A percentile compares a stretch with the other conserved stretches of the same genome.
phyloP scores from a whole-genome alignment of 1,140 invertebrate genomes.

The Scylla paramamosain region DNA sequence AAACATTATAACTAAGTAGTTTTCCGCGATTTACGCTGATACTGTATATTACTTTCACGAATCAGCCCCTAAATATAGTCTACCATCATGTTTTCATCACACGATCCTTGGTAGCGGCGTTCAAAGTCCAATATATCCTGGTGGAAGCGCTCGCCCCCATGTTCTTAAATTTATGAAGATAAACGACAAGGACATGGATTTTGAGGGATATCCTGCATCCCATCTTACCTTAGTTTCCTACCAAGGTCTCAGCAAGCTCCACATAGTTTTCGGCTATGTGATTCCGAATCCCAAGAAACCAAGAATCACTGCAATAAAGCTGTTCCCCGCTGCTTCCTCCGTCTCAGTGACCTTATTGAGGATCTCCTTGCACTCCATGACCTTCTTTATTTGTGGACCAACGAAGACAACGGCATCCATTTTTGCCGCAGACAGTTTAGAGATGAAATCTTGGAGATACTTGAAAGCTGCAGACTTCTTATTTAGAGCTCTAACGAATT shows the following conservation, averaged over 20 bases:
- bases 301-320: neutral
- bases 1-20: neutral
- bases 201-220: conserved; percentile 29
- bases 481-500: too few species aligned
- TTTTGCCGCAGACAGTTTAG: too few species aligned
- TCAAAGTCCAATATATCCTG: too few species aligned
- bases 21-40: conserved; percentile 32
- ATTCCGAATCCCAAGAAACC: neutral
- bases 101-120: too few species aligned
- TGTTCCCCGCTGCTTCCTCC: conserved; percentile 13
- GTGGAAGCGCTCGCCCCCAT: too few species aligned
- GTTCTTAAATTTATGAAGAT: conserved; percentile 36
- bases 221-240: neutral
- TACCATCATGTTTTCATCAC: too few species aligned
- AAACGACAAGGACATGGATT: neutral
- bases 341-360: neutral
- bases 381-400: too few species aligned
- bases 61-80: conserved; percentile 32
- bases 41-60: conserved; percentile 12
- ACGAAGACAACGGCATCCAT: too few species aligned
- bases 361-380: too few species aligned
- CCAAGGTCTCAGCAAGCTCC: too few species aligned
- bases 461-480: too few species aligned
- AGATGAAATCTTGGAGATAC: too few species aligned
- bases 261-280: conserved; percentile 10